Evolutionary conservation across 1,140 invertebrate genomes (phyloP).

Genomic region (Pantala flavescens): DNA sequence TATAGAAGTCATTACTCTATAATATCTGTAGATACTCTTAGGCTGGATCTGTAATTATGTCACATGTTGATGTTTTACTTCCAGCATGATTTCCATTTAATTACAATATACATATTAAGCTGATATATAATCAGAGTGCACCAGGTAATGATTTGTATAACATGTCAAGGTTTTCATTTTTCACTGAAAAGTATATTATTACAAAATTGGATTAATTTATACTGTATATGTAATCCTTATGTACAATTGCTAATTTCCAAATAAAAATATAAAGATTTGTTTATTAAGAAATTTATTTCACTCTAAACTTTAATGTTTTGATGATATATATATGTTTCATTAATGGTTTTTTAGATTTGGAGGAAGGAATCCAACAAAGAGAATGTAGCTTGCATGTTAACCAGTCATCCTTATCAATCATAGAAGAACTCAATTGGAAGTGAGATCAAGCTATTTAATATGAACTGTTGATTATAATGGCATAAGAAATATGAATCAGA

Average conservation of each 20-base stretch:
- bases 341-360: too few species aligned
- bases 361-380: too few species aligned
- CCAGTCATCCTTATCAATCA: too few species aligned
- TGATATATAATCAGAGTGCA: not conserved
- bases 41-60: not conserved
- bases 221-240: constrained; percentile 1
- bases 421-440: too few species aligned
- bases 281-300: not conserved
- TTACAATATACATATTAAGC: not conserved
- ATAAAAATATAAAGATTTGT: constrained; percentile 9
- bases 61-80: not conserved
- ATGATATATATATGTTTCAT: too few species aligned
- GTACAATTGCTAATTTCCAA: constrained; percentile 3
- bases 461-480: too few species aligned
- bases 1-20: constrained; percentile 2
- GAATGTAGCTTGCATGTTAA: too few species aligned
- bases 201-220: constrained; percentile 1
- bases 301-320: too few species aligned
- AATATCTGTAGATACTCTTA: not conserved
- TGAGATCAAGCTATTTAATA: too few species aligned
- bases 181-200: not conserved
- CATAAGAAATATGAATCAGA: too few species aligned
- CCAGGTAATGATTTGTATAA: not conserved
- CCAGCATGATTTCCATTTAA: not conserved
- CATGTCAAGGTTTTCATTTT: not conserved